These are phyloP conservation scores for Climacteris rufus DNA, from an alignment of 2,113 vertebrate genomes.

Conservation along the genomic window DNA sequence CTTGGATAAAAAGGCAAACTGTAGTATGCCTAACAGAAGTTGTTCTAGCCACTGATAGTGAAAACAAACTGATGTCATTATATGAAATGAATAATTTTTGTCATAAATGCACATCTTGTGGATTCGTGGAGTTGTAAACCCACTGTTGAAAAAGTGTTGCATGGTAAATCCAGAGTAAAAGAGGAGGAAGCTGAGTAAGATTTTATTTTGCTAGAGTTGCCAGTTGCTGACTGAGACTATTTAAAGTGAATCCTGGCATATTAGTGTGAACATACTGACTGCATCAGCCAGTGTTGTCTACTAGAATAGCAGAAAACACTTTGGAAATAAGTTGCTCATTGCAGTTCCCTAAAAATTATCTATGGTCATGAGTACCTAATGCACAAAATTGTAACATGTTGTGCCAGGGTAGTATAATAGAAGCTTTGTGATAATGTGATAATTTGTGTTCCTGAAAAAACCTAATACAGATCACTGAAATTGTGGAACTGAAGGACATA, in stretches of 20 bases:
- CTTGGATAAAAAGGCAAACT: not conserved
- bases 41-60: not conserved
- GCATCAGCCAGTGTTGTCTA: not conserved
- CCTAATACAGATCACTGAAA: not conserved
- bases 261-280: not conserved
- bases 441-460: not conserved
- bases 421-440: not conserved
- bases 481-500: not conserved
- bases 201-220: not conserved
- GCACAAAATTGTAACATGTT: not conserved
- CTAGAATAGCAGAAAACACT: not conserved
- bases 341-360: not conserved
- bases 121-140: not conserved
- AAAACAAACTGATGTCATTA: not conserved
- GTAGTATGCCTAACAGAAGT: not conserved
- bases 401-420: not conserved
- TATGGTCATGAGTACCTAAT: not conserved
- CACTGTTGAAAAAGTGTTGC: not conserved
- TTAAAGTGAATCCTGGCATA: not conserved
- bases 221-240: not conserved
- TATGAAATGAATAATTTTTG: not conserved
- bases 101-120: not conserved
- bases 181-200: not conserved
- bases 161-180: not conserved
- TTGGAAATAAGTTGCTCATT: not conserved